Evolutionary conservation across 1,140 invertebrate genomes (phyloP), one percentile per base, ranked within the genome.

Genomic region (Zaprionus inermis): DNA sequence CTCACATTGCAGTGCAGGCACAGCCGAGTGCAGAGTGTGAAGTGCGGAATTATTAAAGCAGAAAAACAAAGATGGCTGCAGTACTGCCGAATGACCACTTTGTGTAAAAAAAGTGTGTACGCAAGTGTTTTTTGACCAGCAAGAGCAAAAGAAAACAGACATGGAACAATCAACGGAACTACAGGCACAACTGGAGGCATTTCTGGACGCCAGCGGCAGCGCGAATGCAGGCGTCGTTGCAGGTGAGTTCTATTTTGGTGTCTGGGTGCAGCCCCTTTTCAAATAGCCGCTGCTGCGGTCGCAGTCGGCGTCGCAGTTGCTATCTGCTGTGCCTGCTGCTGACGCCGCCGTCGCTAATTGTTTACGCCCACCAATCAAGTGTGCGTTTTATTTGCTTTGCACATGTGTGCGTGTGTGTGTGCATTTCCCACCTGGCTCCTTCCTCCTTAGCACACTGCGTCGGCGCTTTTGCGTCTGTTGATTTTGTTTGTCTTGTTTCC

Each of bases 311-410:
- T 41, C 28, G 61, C 44, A 65, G 52, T 63, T 67, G 54, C 70
- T 32, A 32, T 9, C 30, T 32, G 30, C 30, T 32, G 30, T 5
- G 20, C 18, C 44, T 11, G 18, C 44, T n/a, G n/a, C n/a, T n/a
- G n/a, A n/a, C n/a, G n/a, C n/a, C 57, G 72, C 70, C 51, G 67
- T 55, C 70, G 73, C 56, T 76, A 74, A 82, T 83, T 86, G 83
- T 79, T 88, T 88, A 86, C 83, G 83, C 83, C 83, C 76, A 77
- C 83, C 64, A 59, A 72, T 69, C 16, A 79, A 77, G 66, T 69
- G 52, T 74, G 41, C 66, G 34, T 74, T 70, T 73, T 70, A 74
- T 70, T 68, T 63, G 54, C 54, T 64, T 14, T 71, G 16, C 54
- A 36, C 12, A 20, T 59, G 36, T 28, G 38, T 70, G 66, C 20